These are phyloP conservation scores for Lacerta viridis DNA, from an alignment of 2,797 vertebrate species.

Conservation along the genomic window DNA sequence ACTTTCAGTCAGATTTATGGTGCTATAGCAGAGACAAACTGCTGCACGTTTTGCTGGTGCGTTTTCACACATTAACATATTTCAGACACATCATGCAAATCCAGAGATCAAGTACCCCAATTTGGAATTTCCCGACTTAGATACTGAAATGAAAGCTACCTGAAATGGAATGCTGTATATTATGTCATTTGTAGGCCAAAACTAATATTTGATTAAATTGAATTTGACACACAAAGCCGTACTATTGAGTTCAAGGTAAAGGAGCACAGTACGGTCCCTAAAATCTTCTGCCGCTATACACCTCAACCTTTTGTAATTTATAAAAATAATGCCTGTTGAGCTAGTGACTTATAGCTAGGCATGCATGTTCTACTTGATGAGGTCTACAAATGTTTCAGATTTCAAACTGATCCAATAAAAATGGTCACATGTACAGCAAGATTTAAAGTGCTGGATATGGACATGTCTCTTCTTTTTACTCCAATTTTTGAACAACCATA, in stretches of 20 bases:
- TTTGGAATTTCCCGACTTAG: neutral
- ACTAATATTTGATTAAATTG: neutral
- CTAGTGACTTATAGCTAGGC: too few relatives aligned
- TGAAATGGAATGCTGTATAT: neutral
- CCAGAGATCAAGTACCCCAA: neutral
- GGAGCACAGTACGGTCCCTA: neutral
- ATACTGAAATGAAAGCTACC: neutral
- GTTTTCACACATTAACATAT: neutral
- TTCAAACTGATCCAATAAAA: too few relatives aligned
- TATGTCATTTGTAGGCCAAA: neutral
- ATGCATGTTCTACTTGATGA: too few relatives aligned
- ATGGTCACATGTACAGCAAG: too few relatives aligned
- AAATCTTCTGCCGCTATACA: too few relatives aligned
- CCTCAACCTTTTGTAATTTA: too few relatives aligned
- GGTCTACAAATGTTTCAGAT: too few relatives aligned
- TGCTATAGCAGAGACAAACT: neutral
- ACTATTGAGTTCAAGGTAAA: neutral
- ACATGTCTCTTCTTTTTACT: too few relatives aligned
- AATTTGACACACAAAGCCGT: neutral
- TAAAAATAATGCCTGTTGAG: too few relatives aligned
- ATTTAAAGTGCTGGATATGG: too few relatives aligned
- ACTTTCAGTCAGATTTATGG: neutral
- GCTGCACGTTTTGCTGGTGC: neutral
- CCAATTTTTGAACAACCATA: too few relatives aligned
- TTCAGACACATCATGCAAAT: neutral